Conservation (phyloP, 2,888 invertebrate genomes). For the Hybos culiciformis region DNA sequence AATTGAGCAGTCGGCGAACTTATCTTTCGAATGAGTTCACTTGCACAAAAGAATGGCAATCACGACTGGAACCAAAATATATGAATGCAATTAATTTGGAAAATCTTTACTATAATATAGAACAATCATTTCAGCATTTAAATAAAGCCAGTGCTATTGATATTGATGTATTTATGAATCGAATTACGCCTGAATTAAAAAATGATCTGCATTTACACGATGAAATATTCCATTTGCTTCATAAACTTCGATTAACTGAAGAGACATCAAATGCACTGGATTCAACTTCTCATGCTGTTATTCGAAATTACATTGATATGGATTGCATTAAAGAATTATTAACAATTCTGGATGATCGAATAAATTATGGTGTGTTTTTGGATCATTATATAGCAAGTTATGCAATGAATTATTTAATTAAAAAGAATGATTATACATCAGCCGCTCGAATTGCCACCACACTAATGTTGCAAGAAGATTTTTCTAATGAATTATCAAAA, state of each 20-base stretch:
- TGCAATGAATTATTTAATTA: slow-evolving; percentile 64
- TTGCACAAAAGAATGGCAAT: slow-evolving; percentile 57
- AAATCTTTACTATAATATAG: slow-evolving; percentile 55
- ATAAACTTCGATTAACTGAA: slow-evolving; percentile 56
- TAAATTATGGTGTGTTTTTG: slow-evolving; percentile 84
- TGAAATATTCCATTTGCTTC: slow-evolving; percentile 57
- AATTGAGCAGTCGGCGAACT: too few relatives aligned
- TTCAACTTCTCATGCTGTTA: slow-evolving; percentile 71
- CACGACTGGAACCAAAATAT: slow-evolving; percentile 46
- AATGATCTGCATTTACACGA: slow-evolving; percentile 46
- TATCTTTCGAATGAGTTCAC: slow-evolving; percentile 59
- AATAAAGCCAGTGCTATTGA: slow-evolving; percentile 61
- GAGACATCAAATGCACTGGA: slow-evolving; percentile 56
- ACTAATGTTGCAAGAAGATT: slow-evolving; percentile 83
- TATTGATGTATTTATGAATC: slow-evolving; percentile 69
- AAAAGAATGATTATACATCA: slow-evolving; percentile 47
- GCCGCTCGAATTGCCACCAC: slow-evolving; percentile 67
- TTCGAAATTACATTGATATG: slow-evolving; percentile 43
- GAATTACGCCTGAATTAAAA: slow-evolving; percentile 35
- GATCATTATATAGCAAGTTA: slow-evolving; percentile 67
- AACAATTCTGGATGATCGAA: slow-evolving; percentile 59
- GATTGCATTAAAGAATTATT: slow-evolving; percentile 43
- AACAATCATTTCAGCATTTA: slow-evolving; percentile 47
- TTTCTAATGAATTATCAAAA: slow-evolving; percentile 52
- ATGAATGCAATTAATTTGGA: slow-evolving; percentile 48